Conservation (phyloP, 23 tunicate species). For the Botrylloides violaceus region DNA sequence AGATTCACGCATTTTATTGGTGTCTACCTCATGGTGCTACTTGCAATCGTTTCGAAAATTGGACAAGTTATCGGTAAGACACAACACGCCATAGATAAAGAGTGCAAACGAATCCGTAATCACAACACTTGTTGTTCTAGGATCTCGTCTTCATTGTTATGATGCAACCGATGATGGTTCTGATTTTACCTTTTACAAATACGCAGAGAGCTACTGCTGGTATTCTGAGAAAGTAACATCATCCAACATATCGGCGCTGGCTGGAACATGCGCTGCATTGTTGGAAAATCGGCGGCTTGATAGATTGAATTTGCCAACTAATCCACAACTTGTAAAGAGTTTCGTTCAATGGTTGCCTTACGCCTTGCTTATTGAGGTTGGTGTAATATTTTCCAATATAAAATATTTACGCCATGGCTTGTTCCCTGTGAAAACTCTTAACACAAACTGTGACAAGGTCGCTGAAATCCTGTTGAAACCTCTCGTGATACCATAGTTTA, state of each 20-base stretch:
- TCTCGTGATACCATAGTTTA: no score
- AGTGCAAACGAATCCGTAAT: no score
- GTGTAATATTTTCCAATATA: no score
- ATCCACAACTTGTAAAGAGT: background rate
- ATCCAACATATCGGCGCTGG: background rate
- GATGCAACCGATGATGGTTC: background rate
- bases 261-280: background rate
- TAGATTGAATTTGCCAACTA: background rate
- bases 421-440: no score
- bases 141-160: no score
- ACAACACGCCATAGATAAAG: no score
- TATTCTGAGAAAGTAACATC: background rate
- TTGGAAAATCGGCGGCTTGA: background rate
- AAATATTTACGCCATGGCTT: no score
- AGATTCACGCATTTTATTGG: conserved; percentile 32
- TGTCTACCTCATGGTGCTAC: conserved; percentile 22
- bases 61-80: conserved; percentile 22
- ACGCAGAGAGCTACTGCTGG: conserved; percentile 1
- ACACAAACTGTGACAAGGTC: no score
- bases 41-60: conserved; percentile 30
- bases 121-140: no score
- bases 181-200: background rate
- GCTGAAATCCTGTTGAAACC: no score
- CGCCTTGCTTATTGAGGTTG: background rate
- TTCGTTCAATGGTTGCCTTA: background rate